These are phyloP conservation scores for Nephrotoma flavescens DNA, from an alignment of 2,888 invertebrate genomes.

Conservation along the genomic window DNA sequence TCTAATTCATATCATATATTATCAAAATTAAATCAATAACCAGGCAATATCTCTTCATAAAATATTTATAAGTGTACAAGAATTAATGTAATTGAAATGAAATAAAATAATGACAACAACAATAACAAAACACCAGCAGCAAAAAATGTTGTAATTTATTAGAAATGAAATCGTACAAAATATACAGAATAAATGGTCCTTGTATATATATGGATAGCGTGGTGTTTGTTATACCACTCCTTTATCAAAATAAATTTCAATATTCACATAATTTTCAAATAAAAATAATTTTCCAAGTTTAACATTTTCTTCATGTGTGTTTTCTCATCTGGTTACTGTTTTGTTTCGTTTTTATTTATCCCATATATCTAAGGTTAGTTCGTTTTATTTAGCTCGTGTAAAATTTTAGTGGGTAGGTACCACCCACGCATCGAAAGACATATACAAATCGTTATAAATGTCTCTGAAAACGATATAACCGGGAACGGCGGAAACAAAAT, in stretches of 20 bases:
- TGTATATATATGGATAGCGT: background rate
- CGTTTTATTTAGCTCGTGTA: background rate
- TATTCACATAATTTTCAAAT: background rate
- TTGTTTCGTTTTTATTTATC: background rate
- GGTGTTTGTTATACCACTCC: background rate
- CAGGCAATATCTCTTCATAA: background rate
- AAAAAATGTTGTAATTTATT: background rate
- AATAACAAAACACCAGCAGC: background rate
- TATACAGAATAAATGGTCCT: background rate
- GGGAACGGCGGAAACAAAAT: background rate
- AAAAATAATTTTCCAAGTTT: background rate
- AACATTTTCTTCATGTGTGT: background rate
- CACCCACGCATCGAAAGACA: background rate
- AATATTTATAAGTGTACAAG: background rate
- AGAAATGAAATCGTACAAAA: background rate
- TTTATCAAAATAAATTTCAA: background rate
- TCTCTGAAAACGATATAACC: background rate
- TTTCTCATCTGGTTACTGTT: background rate
- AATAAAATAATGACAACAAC: background rate
- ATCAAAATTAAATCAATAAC: background rate
- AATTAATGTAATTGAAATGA: background rate
- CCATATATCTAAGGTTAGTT: background rate
- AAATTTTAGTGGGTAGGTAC: background rate
- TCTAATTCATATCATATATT: background rate
- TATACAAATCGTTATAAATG: background rate